Evolutionary conservation across 2,797 vertebrate species (phyloP), one percentile per base, ranked within the genome.

Genomic region (Lindbergichthys nudifrons): DNA sequence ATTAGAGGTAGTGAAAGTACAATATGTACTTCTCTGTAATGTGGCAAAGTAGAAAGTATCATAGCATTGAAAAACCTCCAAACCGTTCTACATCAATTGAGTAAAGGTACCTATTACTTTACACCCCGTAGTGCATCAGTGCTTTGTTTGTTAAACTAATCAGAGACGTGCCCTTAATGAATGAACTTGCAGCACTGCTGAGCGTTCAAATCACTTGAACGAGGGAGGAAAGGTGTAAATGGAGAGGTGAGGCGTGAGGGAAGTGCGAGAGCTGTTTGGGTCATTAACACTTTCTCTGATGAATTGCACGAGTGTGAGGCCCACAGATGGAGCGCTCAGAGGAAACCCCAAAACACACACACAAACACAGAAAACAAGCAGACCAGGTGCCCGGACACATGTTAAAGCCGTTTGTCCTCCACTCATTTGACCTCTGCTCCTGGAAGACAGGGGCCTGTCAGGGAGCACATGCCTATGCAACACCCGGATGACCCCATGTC

Each of bases 391-490:
- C 77, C 84, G 87, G 56, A 64, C 92, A 93, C 86, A 89, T 93
- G 92, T 89, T 93, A 87, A 90, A 90, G 77, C 59, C 68, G 83
- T 94, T 93, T 92, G 80, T 88, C 81, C 84, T 84, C 72, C 70
- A 71, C 85, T 91, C 80, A 78, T 85, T 90, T 91, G 88, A 94
- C 91, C 92, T 88, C 81, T 91, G 88, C 79, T 83, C 89, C 85
- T 81, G 75, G n/a, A 62, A 51, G 90, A 93, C 88, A 84, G 83
- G 58, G 70, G 77, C 83, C 88, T 84, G 88, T 84, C 88, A 90
- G 84, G 83, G 56, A 85, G 92, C 93, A 92, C 87, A 94, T 93
- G 93, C 92, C 93, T 88, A 59, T 84, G 84, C 76, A 85, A 83
- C 79, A 82, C 78, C 90, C 88, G 84, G 53, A 67, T 94, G 94